Evolutionary conservation across 2,797 vertebrate genomes (phyloP), one percentile per base, ranked within the genome.

Genomic region (Acridotheres tristis): DNA sequence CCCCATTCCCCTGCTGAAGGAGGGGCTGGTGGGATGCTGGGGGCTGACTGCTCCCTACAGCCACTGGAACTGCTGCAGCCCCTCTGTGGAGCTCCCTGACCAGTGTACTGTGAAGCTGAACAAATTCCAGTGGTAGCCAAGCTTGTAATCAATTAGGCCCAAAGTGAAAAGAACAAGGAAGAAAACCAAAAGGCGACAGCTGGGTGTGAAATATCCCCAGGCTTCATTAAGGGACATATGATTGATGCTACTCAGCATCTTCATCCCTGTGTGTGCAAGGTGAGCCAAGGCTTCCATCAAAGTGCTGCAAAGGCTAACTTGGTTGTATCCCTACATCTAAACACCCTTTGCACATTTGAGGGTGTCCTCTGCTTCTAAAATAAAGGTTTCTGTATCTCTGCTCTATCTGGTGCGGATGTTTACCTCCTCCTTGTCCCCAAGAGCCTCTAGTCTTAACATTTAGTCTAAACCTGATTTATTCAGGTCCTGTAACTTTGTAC

Each of bases 21-120:
- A 69, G 50, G 26, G 40, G 5, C 48, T 48, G 18, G 9, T 1
- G 17, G 51, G 29, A 14, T 73, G 66, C 76, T 67, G 36, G 16
- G 17, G 17, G 9, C 47, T 7, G 8, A 7, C 45, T 1, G 3
- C 55, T 75, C 2, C 0, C 7, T 25, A 58, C 0, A 0, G 78
- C 67, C 6, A 4, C 42, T 51, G 63, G n/a, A 16, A 11, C 42
- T 68, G 67, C 55, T 1, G 1, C n/a, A 89, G 57, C 34, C 38
- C 15, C 34, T 47, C 63, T 54, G 48, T 3, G 4, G 48, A 19
- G 26, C 30, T 62, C 43, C 32, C 48, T 65, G 25, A 18, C 30
- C 2, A 1, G 16, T 1, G 1, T 65, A 4, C 63, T 54, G 48
- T 3, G 4, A 40, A 19, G 27, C 55, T 81, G 72, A 94, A 62